Evolutionary conservation across 1,140 invertebrate genomes (phyloP), one percentile per base, ranked within the genome.

Genomic region (Zaprionus lachaisei): DNA sequence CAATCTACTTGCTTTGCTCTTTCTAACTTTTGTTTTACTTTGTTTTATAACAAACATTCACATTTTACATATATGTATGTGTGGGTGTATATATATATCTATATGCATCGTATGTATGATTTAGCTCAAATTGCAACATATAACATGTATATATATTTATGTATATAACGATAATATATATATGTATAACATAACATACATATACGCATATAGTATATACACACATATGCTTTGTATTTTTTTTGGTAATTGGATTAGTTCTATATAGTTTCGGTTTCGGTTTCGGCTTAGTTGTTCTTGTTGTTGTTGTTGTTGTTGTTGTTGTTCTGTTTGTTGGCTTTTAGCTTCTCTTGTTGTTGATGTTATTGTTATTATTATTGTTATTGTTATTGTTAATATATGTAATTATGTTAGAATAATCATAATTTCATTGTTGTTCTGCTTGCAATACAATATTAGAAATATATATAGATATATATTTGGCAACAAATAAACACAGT

Each of bases 401-500:
- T 71, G 37, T 60, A 44, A 54, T 60, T 62, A 34, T 49, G 28
- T 71, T 69, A 31, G 68, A 15, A 54, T 78, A 41, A 51, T 65
- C 62, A 34, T 71, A 28, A 20, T 31, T 65, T 74, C 72, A 67
- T 67, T 51, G 49, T 69, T 61, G 66, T 81, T 84, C 63, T 71
- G 67, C 57, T 73, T 82, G 64, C 62, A 66, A 73, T 82, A 75
- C 77, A 83, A 83, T 80, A 83, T 91, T 77, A 85, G 63, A 90
- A 79, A 89, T 89, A 91, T 89, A 89, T 90, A 91, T 85, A 82
- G 62, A 86, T 90, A 90, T 90, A 90, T 91, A 83, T 90, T 86
- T 85, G 85, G 86, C 86, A 86, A 91, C 86, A 90, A 86, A 90
- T 90, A 91, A 86, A 90, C 86, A 90, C 86, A 90, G 85, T 86